Conservation (phyloP, 2,888 invertebrate genomes). For the Drosophila greeni region DNA sequence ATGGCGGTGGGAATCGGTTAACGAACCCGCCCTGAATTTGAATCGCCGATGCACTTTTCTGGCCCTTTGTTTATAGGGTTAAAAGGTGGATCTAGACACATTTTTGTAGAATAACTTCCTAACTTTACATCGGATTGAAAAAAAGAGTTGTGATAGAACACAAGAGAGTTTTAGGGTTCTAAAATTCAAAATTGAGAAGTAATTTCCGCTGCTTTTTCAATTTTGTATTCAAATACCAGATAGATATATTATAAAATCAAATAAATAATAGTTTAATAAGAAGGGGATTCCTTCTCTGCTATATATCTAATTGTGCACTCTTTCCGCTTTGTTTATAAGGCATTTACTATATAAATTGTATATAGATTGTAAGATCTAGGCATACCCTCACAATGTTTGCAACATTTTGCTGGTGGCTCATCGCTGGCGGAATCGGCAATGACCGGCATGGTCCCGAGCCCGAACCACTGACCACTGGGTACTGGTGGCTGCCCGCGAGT, state of each 20-base stretch:
- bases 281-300: no score
- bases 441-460: constrained; percentile 81
- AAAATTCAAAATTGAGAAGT: neutral
- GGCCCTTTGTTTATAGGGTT: constrained; percentile 1
- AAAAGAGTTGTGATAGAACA: neutral
- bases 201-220: fast-evolving
- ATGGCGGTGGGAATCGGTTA: constrained; percentile 37
- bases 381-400: constrained; percentile 94
- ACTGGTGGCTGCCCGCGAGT: constrained; percentile 13
- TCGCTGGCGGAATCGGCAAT: constrained; percentile 81
- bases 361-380: constrained; percentile 58
- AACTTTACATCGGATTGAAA: neutral
- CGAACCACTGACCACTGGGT: constrained; percentile 25
- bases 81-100: neutral
- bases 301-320: neutral
- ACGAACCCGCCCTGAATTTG: constrained; percentile 27
- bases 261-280: no score
- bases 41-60: neutral
- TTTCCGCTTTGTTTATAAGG: neutral
- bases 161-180: neutral
- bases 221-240: neutral
- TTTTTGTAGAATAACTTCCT: neutral
- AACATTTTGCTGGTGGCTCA: constrained; percentile 93
- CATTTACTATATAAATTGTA: neutral
- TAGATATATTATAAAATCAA: neutral